These are phyloP conservation scores for Aquatica leii DNA, from an alignment of 2,888 invertebrate genomes.

Conservation along the genomic window DNA sequence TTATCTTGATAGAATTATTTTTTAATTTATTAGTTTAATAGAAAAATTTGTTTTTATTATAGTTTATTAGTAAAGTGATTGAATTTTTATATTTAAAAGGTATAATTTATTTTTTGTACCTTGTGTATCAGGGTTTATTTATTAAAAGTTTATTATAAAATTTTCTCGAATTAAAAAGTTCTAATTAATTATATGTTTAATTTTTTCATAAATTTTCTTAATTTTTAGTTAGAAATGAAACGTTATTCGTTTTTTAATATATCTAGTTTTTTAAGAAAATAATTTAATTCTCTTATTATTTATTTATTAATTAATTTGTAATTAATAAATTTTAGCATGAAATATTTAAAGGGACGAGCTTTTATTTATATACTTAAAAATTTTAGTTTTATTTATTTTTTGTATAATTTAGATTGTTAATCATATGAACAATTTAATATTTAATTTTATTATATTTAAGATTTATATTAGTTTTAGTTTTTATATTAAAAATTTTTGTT, in stretches of 20 bases:
- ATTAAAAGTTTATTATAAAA: conserved; percentile 59
- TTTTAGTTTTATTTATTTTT: conserved; percentile 57
- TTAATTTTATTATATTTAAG: conserved; percentile 56
- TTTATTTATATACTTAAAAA: conserved; percentile 64
- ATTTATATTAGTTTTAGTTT: conserved; percentile 59
- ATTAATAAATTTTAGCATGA: conserved; percentile 55
- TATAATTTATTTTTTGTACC: too few relatives aligned
- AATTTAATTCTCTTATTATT: conserved; percentile 62
- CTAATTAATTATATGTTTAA: conserved; percentile 67
- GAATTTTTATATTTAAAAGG: conserved; percentile 62
- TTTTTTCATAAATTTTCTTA: conserved; percentile 69
- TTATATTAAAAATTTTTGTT: conserved; percentile 59
- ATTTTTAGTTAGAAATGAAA: conserved; percentile 71
- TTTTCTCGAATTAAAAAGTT: conserved; percentile 71
- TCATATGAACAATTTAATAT: conserved; percentile 59
- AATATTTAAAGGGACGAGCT: conserved; percentile 60
- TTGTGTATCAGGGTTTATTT: conserved; percentile 71
- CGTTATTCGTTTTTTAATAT: conserved; percentile 72
- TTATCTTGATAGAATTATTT: conserved; percentile 61
- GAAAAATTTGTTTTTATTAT: conserved; percentile 65
- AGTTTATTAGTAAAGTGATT: conserved; percentile 65
- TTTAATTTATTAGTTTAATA: conserved; percentile 59
- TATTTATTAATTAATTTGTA: conserved; percentile 50
- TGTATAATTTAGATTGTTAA: conserved; percentile 68
- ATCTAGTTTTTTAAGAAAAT: conserved; percentile 74